Base-by-base conservation (phyloP, 2,113 vertebrate genomes). In the Perca fluviatilis region DNA sequence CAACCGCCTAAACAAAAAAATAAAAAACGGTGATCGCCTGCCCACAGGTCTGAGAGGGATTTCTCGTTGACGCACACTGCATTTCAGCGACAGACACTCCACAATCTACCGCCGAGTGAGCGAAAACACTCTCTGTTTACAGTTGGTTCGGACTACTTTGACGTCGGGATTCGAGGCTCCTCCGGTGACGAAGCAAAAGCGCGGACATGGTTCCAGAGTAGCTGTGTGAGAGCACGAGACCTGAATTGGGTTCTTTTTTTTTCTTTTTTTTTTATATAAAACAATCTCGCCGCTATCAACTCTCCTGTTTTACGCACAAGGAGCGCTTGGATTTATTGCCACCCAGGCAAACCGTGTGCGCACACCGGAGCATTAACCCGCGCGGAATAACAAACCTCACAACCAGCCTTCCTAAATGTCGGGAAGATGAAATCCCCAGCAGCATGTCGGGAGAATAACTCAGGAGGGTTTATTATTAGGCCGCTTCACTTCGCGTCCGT, bases 241-340 rank as follows among this genome's bases (percentile, higher is more conserved):
- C 56, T 14, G 49, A 50, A 75, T 40, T 65, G 49, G 40, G 13
- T 21, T 49, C 16, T 16, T 40, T 74, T 51, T 64, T 27, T 27
- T 27, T 27, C 2, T 27, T 27, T 27, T 27, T n/a, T n/a, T n/a
- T n/a, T n/a, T n/a, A n/a, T n/a, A n/a, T n/a, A 2, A 27, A 50
- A 40, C 40, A 72, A 43, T 18, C 74, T 77, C 36, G 72, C 36
- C 61, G 73, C 80, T 14, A 23, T 71, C 65, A 53, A 66, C 74
- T 85, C 74, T 67, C 10, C 70, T 57, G 76, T 61, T 91, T 93
- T 93, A 93, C 91, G 91, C 92, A 72, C 91, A 75, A 6, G 77
- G 79, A 78, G 74, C 78, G 77, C 82, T 72, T 61, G 86, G 84
- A 85, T 67, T 75, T 79, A 86, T 58, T 61, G 75, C 78, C 61